These are phyloP conservation scores for Pocota personata DNA, from an alignment of 2,888 invertebrate species.

Conservation along the genomic window DNA sequence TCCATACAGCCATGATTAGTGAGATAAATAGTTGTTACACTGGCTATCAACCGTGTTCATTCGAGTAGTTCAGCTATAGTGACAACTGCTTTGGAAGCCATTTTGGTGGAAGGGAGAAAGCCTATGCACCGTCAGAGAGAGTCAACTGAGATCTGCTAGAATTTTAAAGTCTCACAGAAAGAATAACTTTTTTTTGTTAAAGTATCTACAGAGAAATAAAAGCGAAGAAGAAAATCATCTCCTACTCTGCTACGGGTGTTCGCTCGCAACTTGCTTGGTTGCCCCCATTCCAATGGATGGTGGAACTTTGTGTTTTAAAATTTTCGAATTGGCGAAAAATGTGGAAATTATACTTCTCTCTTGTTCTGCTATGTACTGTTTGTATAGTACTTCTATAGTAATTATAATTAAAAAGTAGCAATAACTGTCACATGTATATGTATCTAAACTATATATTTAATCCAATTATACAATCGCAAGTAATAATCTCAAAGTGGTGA, in stretches of 20 bases:
- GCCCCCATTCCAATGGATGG: slow-evolving; percentile 7
- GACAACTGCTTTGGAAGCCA: slow-evolving; percentile 26
- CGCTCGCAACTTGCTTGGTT: background rate
- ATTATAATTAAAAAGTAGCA: slow-evolving; percentile 56
- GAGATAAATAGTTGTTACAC: slow-evolving; percentile 24
- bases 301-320: slow-evolving; percentile 30
- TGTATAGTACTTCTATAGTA: slow-evolving; percentile 9
- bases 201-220: slow-evolving; percentile 59
- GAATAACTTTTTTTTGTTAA: slow-evolving; percentile 50
- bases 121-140: background rate
- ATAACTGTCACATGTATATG: slow-evolving; percentile 54
- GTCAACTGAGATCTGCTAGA: background rate
- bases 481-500: slow-evolving; percentile 61
- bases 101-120: slow-evolving; percentile 62
- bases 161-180: slow-evolving; percentile 61
- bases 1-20: slow-evolving; percentile 52
- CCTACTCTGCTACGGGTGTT: slow-evolving; percentile 24
- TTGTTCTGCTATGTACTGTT: slow-evolving; percentile 1
- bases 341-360: slow-evolving; percentile 47
- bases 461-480: slow-evolving; percentile 68
- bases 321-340: slow-evolving; percentile 50
- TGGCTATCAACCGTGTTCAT: background rate
- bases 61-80: background rate
- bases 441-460: slow-evolving; percentile 22
- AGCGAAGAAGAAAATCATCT: slow-evolving; percentile 17